Base-by-base conservation (phyloP, 1,140 invertebrate species). In the Asbolus verrucosus region DNA sequence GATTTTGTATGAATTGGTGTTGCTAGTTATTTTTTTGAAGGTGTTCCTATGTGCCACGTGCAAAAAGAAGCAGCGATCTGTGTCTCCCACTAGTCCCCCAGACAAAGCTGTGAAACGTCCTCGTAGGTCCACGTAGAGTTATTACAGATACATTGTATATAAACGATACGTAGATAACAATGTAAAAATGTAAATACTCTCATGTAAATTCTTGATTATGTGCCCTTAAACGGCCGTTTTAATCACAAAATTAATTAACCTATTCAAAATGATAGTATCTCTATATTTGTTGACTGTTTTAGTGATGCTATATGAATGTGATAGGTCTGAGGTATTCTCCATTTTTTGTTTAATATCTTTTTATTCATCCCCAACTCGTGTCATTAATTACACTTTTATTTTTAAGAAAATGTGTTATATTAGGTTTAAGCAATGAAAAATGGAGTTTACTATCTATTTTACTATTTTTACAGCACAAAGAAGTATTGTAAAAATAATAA, bases 11-110 rank as follows among this genome's bases (percentile, higher is more conserved):
- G n/a, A n/a, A n/a, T n/a, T n/a, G n/a, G n/a, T n/a, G n/a, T n/a
- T n/a, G n/a, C 8, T 27, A 8, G 24, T 27, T 27, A 27, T 8
- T 27, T 54, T 70, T n/a, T n/a, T n/a, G n/a, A n/a, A 78, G 76
- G 75, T 78, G 67, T 78, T 78, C 65, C 74, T 75, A 36, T 78
- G 76, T 76, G 75, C 76, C 75, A 76, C 73, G 65, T 78, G 76
- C 63, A 78, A 78, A 59, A 70, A 75, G 31, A 78, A 76, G 66
- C 67, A 74, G 63, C 69, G 73, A 67, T 73, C 75, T 60, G 70
- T 69, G 19, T 78, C 76, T 16, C 75, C 76, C 11, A 59, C 66
- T 38, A 72, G 67, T 43, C 71, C 75, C 61, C 70, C 73, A 60
- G 70, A 74, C 59, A 77, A 76, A 71, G 43, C 54, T 68, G 72